A percentile compares a stretch with the other conserved stretches of the same genome.
phyloP scores from a whole-genome alignment of 2,888 invertebrate species.

The Dicranocentrus wangi region DNA sequence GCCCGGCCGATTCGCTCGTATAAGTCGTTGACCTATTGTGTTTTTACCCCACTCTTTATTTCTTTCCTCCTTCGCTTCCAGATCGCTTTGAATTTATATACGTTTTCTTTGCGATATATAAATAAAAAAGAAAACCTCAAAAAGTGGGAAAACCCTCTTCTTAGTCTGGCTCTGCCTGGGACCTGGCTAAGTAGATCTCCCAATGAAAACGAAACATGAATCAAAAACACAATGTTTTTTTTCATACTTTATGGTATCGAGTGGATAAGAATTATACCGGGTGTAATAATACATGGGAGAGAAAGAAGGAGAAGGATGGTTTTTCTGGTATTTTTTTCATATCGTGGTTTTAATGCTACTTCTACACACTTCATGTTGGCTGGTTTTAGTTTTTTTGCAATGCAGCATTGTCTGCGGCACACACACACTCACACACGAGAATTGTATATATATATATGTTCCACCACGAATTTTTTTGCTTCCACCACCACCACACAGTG shows the following conservation, averaged over 20 bases:
- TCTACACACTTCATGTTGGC: too few relatives aligned
- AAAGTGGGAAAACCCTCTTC: not conserved
- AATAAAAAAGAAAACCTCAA: constrained; percentile 14
- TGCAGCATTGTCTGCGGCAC: constrained; percentile 17
- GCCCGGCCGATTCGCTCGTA: not conserved
- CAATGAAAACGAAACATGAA: constrained; percentile 16
- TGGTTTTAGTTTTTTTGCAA: not conserved
- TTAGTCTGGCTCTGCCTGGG: not conserved
- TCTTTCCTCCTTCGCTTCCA: not conserved
- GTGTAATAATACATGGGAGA: not conserved
- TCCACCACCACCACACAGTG: not conserved
- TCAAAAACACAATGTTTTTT: not conserved
- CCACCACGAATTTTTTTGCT: not conserved
- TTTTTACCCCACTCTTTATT: not conserved
- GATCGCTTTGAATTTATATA: constrained; percentile 13
- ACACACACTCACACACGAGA: too few relatives aligned
- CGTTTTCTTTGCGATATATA: not conserved
- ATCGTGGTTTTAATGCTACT: too few relatives aligned
- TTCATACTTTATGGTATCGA: not conserved
- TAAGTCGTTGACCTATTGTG: not conserved
- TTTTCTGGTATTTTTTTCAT: constrained; percentile 8
- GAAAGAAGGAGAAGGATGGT: constrained; percentile 15
- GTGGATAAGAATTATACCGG: not conserved
- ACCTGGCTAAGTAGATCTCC: too few relatives aligned
- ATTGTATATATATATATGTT: not conserved